Evolutionary conservation across 2,888 invertebrate species (phyloP), one percentile per base, ranked within the genome.

Genomic region (Plagodis pulveraria): DNA sequence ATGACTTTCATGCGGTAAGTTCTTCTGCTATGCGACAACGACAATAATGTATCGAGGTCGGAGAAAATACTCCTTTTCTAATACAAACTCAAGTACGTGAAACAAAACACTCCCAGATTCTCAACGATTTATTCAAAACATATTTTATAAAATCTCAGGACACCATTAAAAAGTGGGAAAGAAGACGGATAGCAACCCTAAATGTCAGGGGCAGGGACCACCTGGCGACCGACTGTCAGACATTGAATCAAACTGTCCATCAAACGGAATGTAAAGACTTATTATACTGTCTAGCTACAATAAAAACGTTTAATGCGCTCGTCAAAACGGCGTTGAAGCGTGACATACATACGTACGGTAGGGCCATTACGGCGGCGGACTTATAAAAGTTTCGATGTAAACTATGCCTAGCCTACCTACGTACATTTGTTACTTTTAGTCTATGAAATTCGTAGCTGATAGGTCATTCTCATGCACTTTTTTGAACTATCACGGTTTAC

Each of bases 211-310:
- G 53, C 63, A 62, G 68, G 62, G 81, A 76, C 82, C 84, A 84
- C 84, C 84, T 84, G 83, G 83, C 76, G 66, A 71, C 72, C 58
- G 71, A 63, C 73, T 72, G 80, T 73, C 76, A 75, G 75, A 67
- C 73, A 72, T 73, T 66, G 73, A 74, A 73, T 81, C 78, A 78
- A 76, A 69, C 75, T 71, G 80, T 80, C 81, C 73, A 70, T 84
- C 83, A 81, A 71, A 74, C 73, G 70, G 74, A 76, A 74, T 72
- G 67, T 65, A 64, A 72, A 68, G 71, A 67, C 70, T 79, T 83
- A 84, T 83, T 83, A 83, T 83, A 72, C 77, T 72, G 79, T 81
- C 80, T 78, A 77, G 76, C 73, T 80, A 80, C 79, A 82, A 84
- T 84, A 84, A 83, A 66, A 82, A 83, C 69, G 78, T 83, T 81